These are phyloP conservation scores for Gallinago paraguaiae DNA, from an alignment of 2,113 vertebrate species.

Conservation along the genomic window DNA sequence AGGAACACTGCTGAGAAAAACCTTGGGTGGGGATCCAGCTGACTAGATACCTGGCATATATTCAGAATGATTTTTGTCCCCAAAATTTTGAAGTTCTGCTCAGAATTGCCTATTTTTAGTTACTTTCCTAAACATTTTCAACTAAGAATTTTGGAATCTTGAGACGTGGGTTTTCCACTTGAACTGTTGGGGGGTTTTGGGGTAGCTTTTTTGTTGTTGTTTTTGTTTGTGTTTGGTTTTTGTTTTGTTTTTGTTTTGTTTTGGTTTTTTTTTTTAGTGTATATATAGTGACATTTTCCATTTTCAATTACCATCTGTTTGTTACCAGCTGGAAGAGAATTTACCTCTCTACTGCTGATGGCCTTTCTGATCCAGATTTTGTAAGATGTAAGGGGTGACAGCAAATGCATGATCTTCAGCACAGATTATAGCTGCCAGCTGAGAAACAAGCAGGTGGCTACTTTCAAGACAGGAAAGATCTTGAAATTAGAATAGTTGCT, in stretches of 20 bases:
- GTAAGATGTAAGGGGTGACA: neutral
- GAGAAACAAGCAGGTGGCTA: neutral
- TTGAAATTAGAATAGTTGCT: neutral
- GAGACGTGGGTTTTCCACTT: neutral
- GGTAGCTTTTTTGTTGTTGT: too few species aligned
- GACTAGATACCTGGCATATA: neutral
- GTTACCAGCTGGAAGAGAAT: neutral
- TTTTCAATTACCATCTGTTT: neutral
- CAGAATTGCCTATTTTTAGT: neutral
- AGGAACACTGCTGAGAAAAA: neutral
- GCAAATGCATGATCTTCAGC: neutral
- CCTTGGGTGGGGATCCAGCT: neutral
- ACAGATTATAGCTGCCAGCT: neutral
- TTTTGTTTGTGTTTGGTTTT: too few species aligned
- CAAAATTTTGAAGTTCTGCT: neutral
- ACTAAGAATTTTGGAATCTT: neutral
- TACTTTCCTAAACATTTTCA: constrained; percentile 12
- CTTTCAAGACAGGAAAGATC: neutral
- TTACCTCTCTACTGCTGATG: neutral
- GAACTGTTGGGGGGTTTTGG: neutral
- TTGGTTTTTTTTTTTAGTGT: neutral
- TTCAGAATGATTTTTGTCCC: neutral
- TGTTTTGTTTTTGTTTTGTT: too few species aligned
- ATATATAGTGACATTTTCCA: neutral
- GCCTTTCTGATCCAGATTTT: neutral